Percentiles rank a stretch among this genome's conserved stretches.
These are phyloP conservation scores for Cyanoliseus patagonus DNA, from an alignment of 2,113 vertebrate species.

Conservation along the genomic window DNA sequence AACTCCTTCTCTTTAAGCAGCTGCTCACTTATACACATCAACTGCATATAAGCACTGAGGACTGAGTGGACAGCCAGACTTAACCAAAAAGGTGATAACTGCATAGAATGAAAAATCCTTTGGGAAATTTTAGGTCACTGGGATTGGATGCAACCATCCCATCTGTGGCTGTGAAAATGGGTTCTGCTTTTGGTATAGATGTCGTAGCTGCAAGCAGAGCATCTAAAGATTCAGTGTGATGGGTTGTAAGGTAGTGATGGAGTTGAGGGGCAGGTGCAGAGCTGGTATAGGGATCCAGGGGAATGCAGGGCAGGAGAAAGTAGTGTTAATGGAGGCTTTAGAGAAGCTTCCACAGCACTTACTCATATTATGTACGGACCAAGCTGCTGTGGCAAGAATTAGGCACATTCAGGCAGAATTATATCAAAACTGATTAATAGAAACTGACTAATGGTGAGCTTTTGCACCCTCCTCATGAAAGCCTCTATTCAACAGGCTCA, in stretches of 20 bases:
- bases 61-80: neutral
- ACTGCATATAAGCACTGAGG: neutral
- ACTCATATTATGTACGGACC: neutral
- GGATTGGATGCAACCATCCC: neutral
- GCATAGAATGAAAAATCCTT: neutral
- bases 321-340: neutral
- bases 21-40: neutral
- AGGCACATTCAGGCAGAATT: slow-evolving; percentile 48
- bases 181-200: neutral
- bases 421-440: slow-evolving; percentile 63
- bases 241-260: neutral
- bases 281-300: neutral
- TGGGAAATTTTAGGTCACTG: neutral
- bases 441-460: slow-evolving; percentile 56
- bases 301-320: neutral
- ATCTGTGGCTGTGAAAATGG: neutral
- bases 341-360: neutral
- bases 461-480: neutral
- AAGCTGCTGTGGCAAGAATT: slow-evolving; percentile 2
- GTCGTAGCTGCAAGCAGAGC: neutral
- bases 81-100: neutral
- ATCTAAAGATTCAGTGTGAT: neutral
- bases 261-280: neutral
- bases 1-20: slow-evolving; percentile 32
- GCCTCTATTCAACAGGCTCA: slow-evolving; percentile 6